phyloP scores from a whole-genome alignment of 2,797 vertebrate species.

The Schizothorax lantsangensis region DNA sequence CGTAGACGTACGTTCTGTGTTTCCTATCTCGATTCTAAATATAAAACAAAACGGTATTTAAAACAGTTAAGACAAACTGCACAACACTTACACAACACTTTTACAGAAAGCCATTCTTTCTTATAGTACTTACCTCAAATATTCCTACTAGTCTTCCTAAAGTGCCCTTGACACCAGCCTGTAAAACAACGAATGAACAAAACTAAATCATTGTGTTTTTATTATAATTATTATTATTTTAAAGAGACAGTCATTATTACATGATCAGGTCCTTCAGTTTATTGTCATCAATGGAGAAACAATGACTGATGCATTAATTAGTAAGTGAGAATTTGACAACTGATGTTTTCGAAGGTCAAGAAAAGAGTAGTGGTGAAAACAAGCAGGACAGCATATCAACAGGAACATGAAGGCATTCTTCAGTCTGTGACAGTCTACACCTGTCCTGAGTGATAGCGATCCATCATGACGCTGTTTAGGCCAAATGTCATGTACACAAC shows the following conservation, averaged over 20 bases:
- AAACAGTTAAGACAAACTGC: not conserved
- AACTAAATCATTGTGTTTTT: not conserved
- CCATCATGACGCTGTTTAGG: not conserved
- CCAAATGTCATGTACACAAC: slow-evolving; percentile 28
- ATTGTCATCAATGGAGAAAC: not conserved
- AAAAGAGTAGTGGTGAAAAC: not conserved
- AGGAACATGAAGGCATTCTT: not conserved
- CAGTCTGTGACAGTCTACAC: not conserved
- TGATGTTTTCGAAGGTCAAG: not conserved
- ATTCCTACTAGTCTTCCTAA: slow-evolving; percentile 96
- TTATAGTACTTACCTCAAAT: slow-evolving; percentile 89
- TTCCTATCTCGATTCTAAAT: slow-evolving; percentile 94
- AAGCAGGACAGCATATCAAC: not conserved
- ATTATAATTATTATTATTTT: not conserved
- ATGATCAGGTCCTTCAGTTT: not conserved
- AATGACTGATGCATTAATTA: not conserved
- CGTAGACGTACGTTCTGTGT: slow-evolving; percentile 97
- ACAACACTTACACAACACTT: not conserved
- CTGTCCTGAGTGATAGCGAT: not conserved
- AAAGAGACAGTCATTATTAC: not conserved
- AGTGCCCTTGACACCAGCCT: slow-evolving; percentile 99
- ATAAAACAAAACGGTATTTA: not conserved
- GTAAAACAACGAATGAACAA: slow-evolving; percentile 45
- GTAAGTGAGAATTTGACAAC: not conserved
- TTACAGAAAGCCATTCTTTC: not conserved